Evolutionary conservation across 2,797 vertebrate species (phyloP).

Genomic region (Iguana delicatissima): DNA sequence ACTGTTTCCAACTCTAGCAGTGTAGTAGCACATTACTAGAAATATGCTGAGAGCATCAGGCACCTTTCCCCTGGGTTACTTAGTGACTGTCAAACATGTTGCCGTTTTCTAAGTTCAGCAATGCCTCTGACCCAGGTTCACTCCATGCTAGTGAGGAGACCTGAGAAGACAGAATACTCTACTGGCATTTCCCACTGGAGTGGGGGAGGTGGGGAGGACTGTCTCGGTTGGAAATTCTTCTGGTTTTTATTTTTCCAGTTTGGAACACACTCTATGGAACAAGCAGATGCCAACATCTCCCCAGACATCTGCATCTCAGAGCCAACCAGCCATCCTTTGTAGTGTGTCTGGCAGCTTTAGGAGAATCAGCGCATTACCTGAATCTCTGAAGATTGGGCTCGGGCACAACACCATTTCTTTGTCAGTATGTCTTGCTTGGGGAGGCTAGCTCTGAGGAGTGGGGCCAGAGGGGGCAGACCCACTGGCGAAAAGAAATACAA

Average conservation of each 20-base stretch:
- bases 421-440: background rate
- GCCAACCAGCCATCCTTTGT: constrained; percentile 32
- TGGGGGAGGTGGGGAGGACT: constrained; percentile 1
- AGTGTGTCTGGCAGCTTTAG: background rate
- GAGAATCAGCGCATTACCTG: background rate
- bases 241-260: constrained; percentile 32
- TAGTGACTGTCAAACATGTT: background rate
- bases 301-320: constrained; percentile 29
- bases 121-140: background rate
- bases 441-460: background rate
- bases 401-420: background rate
- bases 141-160: background rate
- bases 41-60: no score
- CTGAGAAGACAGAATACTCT: background rate
- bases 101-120: constrained; percentile 14
- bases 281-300: constrained; percentile 31
- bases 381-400: background rate
- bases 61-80: background rate
- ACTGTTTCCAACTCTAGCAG: background rate
- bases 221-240: constrained; percentile 29
- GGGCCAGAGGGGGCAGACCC: no score
- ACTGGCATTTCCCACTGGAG: constrained; percentile 28
- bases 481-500: no score
- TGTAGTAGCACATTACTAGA: constrained; percentile 9
- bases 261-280: constrained; percentile 35